A percentile compares a stretch with the other conserved stretches of the same genome.
Conservation (phyloP, 2,113 vertebrate genomes). For the Amphilophus citrinellus region DNA sequence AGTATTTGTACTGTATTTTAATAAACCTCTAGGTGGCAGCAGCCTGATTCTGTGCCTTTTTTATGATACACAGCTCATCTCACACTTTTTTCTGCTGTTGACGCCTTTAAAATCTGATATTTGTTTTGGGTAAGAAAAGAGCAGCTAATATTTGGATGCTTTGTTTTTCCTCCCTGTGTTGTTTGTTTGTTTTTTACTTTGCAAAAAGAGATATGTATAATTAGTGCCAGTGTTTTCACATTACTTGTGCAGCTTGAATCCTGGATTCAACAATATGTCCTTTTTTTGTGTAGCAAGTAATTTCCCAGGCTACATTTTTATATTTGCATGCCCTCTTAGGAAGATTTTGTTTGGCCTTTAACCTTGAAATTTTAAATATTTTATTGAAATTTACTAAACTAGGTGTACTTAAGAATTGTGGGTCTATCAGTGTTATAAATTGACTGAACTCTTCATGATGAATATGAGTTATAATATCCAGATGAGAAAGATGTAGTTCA, state of each 20-base stretch:
- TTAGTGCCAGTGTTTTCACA: too few species aligned
- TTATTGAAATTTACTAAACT: not conserved
- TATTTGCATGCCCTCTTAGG: not conserved
- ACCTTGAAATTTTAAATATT: not conserved
- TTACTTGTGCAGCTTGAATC: too few species aligned
- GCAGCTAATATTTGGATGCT: not conserved
- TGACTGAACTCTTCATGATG: not conserved
- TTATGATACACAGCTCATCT: conserved; percentile 7
- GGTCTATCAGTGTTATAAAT: not conserved
- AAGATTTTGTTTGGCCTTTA: not conserved
- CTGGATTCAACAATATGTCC: too few species aligned
- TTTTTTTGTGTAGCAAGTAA: too few species aligned
- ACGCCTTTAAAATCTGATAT: not conserved
- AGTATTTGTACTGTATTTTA: conserved; percentile 43
- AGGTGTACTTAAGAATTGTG: not conserved
- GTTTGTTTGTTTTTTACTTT: too few species aligned
- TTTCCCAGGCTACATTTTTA: too few species aligned
- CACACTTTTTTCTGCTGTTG: not conserved
- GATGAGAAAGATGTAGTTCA: not conserved
- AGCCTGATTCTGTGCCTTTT: conserved; percentile 18
- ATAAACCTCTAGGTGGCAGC: conserved; percentile 63
- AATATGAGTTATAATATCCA: not conserved
- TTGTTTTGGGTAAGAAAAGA: not conserved
- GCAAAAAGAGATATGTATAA: too few species aligned
- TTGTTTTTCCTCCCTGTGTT: too few species aligned